Conservation (phyloP, 2,113 vertebrate genomes). For the Urocynchramus pylzowi region DNA sequence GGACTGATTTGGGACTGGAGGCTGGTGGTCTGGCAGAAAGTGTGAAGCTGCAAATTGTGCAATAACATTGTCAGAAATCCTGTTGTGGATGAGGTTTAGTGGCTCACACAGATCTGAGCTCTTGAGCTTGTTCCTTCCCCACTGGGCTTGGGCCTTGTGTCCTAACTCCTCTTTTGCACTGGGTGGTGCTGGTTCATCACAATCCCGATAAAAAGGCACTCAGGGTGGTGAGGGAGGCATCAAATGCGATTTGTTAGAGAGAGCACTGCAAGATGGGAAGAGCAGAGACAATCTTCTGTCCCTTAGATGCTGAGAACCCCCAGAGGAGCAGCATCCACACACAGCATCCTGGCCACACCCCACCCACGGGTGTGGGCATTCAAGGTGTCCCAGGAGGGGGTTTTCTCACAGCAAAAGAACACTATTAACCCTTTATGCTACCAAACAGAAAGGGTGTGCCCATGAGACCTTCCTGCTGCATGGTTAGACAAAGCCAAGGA, state of each 20-base stretch:
- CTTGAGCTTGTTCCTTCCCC: background rate
- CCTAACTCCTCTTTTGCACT: background rate
- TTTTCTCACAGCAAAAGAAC: background rate
- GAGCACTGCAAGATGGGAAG: background rate
- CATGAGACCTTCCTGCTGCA: background rate
- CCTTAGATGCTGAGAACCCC: background rate
- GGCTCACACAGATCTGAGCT: background rate
- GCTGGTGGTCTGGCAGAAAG: background rate
- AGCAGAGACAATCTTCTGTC: too few relatives aligned
- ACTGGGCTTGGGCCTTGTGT: background rate
- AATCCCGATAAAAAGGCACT: background rate
- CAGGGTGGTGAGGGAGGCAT: fast-evolving
- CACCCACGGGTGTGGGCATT: too few relatives aligned
- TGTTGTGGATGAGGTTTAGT: background rate
- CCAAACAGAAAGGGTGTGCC: background rate
- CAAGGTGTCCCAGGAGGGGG: background rate
- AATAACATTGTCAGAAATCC: background rate
- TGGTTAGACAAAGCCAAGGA: background rate
- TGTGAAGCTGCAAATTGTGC: fast-evolving
- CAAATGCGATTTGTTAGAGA: background rate
- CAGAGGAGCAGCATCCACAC: fast-evolving
- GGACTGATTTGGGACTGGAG: background rate
- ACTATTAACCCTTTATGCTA: background rate
- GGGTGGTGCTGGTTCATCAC: background rate
- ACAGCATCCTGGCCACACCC: background rate